Evolutionary conservation across 2,113 vertebrate species (phyloP).

Genomic region (Trichechus manatus): DNA sequence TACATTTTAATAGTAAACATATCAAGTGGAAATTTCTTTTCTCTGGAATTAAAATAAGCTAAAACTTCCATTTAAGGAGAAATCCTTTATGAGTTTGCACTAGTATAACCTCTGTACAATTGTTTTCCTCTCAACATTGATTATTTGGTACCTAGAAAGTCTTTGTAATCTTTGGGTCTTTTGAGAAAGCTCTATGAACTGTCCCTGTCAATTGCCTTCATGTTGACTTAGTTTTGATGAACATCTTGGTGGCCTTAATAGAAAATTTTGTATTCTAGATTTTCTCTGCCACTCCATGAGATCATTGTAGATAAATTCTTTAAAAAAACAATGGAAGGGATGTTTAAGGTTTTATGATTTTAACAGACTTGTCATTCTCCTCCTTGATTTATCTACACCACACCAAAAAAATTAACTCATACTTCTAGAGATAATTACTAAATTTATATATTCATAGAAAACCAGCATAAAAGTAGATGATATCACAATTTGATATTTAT

Average conservation of each 20-base stretch:
- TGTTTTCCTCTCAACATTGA: slow-evolving; percentile 75
- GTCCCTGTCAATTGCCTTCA: slow-evolving; percentile 69
- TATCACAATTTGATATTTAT: slow-evolving; percentile 90
- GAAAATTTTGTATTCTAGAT: slow-evolving; percentile 84
- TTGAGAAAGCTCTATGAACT: slow-evolving; percentile 62
- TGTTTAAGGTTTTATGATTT: slow-evolving; percentile 81
- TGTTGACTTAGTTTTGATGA: slow-evolving; percentile 75
- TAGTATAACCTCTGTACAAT: slow-evolving; percentile 63
- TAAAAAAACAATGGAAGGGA: slow-evolving; percentile 76
- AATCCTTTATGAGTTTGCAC: slow-evolving; percentile 61
- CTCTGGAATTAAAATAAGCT: slow-evolving; percentile 64
- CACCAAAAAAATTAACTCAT: slow-evolving; percentile 83
- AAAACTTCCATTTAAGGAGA: slow-evolving; percentile 69
- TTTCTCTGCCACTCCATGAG: slow-evolving; percentile 82
- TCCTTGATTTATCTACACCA: slow-evolving; percentile 80
- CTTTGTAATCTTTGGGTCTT: slow-evolving; percentile 55
- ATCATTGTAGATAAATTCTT: slow-evolving; percentile 85
- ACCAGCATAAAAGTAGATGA: slow-evolving; percentile 83
- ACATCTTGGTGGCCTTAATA: slow-evolving; percentile 72
- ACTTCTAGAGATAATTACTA: slow-evolving; percentile 86
- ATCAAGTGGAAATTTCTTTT: slow-evolving; percentile 71
- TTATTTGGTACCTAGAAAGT: slow-evolving; percentile 63
- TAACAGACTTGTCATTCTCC: slow-evolving; percentile 84
- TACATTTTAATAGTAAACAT: slow-evolving; percentile 81
- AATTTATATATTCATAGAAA: slow-evolving; percentile 89